These are phyloP conservation scores for Drosophila repleta DNA, from an alignment of 1,140 invertebrate genomes.

Conservation along the genomic window DNA sequence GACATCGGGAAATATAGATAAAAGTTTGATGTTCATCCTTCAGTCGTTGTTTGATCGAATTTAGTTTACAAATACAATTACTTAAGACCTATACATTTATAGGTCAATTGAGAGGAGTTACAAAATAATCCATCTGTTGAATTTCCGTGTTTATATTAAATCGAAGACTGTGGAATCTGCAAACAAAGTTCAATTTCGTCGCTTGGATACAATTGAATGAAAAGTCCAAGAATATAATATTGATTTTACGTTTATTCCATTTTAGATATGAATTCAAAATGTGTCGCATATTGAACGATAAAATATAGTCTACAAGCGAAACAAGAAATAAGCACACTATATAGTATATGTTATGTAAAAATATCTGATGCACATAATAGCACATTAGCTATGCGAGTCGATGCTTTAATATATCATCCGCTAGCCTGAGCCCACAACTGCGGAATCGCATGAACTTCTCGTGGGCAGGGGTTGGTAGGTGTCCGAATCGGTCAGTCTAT, in stretches of 20 bases:
- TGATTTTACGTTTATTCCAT: constrained; percentile 48
- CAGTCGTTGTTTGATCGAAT: too few species aligned
- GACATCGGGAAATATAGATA: too few species aligned
- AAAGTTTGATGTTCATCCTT: too few species aligned
- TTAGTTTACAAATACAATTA: too few species aligned
- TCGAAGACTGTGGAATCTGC: neutral
- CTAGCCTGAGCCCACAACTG: constrained; percentile 5
- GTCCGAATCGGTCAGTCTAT: constrained; percentile 2
- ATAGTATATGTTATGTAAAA: constrained; percentile 25
- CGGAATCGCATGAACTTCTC: constrained; percentile 3
- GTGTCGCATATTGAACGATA: constrained; percentile 32
- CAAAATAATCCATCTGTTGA: neutral
- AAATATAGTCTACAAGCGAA: constrained; percentile 42
- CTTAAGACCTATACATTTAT: too few species aligned
- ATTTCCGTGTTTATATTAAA: neutral
- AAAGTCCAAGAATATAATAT: neutral
- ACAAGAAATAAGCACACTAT: constrained; percentile 23
- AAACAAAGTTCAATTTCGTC: too few species aligned
- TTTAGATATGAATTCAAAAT: constrained; percentile 32
- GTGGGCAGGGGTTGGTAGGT: neutral
- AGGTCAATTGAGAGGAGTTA: neutral
- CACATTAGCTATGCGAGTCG: constrained; percentile 35
- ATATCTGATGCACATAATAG: constrained; percentile 31
- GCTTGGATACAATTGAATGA: neutral
- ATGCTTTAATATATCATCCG: constrained; percentile 19